A percentile compares a stretch with the other conserved stretches of the same genome.
Conservation (phyloP, 2,113 vertebrate genomes). For the Rostratula benghalensis region DNA sequence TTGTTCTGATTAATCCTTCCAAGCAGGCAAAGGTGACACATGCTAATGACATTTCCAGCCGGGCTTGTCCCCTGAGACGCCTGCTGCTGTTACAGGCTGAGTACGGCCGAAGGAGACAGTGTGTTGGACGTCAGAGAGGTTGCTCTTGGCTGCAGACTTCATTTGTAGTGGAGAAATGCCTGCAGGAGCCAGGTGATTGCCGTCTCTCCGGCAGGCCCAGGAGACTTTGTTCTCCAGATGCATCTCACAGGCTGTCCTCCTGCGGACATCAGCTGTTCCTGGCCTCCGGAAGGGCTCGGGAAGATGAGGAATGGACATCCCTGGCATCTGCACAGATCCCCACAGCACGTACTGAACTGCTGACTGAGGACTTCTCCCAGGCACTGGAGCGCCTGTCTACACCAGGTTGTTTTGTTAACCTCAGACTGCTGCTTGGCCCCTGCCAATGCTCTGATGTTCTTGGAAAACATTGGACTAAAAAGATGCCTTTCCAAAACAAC, state of each 20-base stretch:
- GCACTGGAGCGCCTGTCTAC: neutral
- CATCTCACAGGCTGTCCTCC: neutral
- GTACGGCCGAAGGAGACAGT: neutral
- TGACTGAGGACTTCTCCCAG: neutral
- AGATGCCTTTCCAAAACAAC: constrained; percentile 33
- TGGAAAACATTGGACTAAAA: neutral
- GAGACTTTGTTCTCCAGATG: neutral
- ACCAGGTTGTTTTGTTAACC: constrained; percentile 58
- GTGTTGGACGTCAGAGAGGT: neutral
- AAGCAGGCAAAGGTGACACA: constrained; percentile 65
- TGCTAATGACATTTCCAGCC: constrained; percentile 78
- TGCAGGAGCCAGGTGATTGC: neutral
- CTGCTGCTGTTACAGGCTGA: neutral
- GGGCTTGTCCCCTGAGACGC: neutral
- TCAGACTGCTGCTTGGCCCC: constrained; percentile 10
- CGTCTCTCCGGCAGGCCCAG: neutral
- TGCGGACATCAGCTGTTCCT: accelerated
- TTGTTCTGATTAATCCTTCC: constrained; percentile 48
- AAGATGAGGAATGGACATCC: neutral
- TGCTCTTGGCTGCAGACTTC: constrained; percentile 12
- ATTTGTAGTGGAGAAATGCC: constrained; percentile 26
- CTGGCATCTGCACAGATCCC: neutral
- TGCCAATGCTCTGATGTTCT: constrained; percentile 55
- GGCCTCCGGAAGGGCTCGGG: neutral
- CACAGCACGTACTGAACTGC: accelerated